Percentiles rank a stretch among this genome's conserved stretches.
phyloP scores from a whole-genome alignment of 2,113 vertebrate species.

The Aspiorhynchus laticeps region DNA sequence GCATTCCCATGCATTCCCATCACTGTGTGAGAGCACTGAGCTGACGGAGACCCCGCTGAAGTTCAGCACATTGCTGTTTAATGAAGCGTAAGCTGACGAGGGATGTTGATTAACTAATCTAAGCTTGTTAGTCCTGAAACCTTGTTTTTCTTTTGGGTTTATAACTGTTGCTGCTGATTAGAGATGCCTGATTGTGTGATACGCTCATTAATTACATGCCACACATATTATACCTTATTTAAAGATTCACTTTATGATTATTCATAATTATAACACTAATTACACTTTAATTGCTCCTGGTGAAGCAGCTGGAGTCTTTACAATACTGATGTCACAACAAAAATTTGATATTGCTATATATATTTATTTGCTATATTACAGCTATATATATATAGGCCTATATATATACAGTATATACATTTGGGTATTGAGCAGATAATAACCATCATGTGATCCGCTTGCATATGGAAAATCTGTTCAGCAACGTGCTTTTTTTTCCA shows the following conservation, averaged over 20 bases:
- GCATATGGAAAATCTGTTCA: not conserved
- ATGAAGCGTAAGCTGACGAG: slow-evolving; percentile 23
- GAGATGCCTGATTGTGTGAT: not conserved
- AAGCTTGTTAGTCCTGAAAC: not conserved
- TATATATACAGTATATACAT: too few species aligned
- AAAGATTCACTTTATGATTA: not conserved
- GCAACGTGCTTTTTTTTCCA: not conserved
- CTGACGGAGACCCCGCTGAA: slow-evolving; percentile 29
- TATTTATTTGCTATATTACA: not conserved
- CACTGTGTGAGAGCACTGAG: slow-evolving; percentile 9
- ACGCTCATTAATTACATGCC: not conserved
- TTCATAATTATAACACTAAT: not conserved
- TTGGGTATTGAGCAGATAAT: not conserved
- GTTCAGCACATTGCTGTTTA: slow-evolving; percentile 22
- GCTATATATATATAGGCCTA: too few species aligned
- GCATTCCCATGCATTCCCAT: slow-evolving; percentile 25
- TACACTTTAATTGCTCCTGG: not conserved
- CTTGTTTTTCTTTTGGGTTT: not conserved
- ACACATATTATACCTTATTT: not conserved
- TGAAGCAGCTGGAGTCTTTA: not conserved
- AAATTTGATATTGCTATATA: not conserved
- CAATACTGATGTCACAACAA: not conserved
- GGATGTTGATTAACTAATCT: not conserved
- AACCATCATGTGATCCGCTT: not conserved
- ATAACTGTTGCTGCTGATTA: not conserved